Conservation (phyloP, 2,888 invertebrate genomes). For the Neoaliturus tenellus region DNA sequence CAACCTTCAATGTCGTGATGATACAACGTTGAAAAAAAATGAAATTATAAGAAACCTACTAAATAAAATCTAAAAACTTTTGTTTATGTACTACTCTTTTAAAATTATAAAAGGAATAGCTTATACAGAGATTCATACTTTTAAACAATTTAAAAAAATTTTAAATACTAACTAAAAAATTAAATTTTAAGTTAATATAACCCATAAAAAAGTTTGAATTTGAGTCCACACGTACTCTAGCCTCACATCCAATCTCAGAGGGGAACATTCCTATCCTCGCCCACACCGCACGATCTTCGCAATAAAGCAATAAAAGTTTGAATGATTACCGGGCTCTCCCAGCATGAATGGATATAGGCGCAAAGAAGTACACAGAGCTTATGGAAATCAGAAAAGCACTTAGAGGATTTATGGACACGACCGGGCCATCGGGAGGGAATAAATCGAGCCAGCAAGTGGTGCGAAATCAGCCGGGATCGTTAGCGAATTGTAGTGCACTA, state of each 20-base stretch:
- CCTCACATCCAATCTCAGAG: background rate
- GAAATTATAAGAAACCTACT: no score
- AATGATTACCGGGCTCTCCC: background rate
- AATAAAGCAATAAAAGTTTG: constrained; percentile 37
- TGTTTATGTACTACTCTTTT: no score
- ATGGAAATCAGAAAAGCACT: constrained; percentile 50
- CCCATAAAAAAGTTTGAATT: no score
- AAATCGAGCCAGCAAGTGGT: constrained; percentile 32
- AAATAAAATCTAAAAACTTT: no score
- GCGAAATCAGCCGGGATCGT: constrained; percentile 42
- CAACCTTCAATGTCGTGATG: no score
- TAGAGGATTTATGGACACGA: constrained; percentile 40
- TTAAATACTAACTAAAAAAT: no score
- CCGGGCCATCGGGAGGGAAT: constrained; percentile 8
- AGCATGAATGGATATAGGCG: background rate
- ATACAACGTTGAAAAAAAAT: no score
- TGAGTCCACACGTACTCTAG: no score
- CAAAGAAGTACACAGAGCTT: constrained; percentile 15
- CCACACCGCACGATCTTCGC: background rate
- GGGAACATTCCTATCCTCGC: background rate
- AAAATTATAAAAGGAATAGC: no score
- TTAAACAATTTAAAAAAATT: no score
- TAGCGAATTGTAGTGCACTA: constrained; percentile 40
- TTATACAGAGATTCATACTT: no score
- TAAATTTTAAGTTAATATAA: no score